These are phyloP conservation scores for Epizoanthus fatuus DNA, from an alignment of 92 coral and sea anemone genomes.

Conservation along the genomic window DNA sequence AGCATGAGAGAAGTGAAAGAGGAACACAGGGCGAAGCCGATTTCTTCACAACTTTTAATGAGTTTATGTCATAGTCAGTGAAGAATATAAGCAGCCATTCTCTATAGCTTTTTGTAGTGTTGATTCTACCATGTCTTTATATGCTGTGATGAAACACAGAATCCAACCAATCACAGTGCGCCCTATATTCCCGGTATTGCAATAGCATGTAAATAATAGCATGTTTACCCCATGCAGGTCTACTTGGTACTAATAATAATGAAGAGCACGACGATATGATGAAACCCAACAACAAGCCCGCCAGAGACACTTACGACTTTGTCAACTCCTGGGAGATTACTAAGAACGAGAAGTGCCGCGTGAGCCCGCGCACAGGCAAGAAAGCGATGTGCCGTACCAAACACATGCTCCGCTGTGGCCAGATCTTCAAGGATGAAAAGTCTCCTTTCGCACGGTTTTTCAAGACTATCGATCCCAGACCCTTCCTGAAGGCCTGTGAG, in stretches of 20 bases:
- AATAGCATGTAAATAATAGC: not conserved
- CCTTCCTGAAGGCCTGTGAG: constrained; percentile 92
- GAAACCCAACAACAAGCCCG: constrained; percentile 66
- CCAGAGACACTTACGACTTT: constrained; percentile 80
- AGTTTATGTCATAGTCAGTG: no score
- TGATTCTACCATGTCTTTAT: no score
- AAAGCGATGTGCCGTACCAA: constrained; percentile 40
- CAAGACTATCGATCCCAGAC: constrained; percentile 84
- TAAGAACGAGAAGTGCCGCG: constrained; percentile 75
- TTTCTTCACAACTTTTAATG: no score
- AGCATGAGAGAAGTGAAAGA: no score
- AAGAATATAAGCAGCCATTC: no score
- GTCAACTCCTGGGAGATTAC: constrained; percentile 97
- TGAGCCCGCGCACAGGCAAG: constrained; percentile 16
- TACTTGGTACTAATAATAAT: constrained; percentile 99
- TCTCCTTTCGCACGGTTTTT: constrained; percentile 88
- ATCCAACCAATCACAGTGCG: no score
- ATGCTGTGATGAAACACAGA: no score
- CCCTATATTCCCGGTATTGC: no score
- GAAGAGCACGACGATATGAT: constrained; percentile 90
- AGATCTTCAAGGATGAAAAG: constrained; percentile 75
- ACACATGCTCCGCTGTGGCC: constrained; percentile 75
- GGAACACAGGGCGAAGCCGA: no score
- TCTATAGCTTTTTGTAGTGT: no score
- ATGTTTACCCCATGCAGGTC: constrained; percentile 56